Base-by-base conservation (phyloP, 2,113 vertebrate genomes). In the Mohoua ochrocephala region DNA sequence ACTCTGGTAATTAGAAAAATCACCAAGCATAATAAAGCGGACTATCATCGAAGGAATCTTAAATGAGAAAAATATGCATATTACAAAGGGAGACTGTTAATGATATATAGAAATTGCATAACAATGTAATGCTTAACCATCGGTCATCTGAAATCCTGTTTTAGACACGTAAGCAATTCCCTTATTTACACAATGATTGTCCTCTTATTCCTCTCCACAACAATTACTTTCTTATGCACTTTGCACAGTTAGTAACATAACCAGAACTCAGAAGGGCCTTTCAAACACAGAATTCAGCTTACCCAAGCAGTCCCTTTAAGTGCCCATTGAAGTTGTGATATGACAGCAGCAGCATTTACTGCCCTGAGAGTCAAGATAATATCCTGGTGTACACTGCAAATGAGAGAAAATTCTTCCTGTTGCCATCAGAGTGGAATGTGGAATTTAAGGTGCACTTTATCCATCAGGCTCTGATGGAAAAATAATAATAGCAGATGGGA, bases 1-100 rank as follows among this genome's bases (percentile, higher is more conserved):
- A 69, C 75, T 73, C 33, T 87, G 45, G 49, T 82, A 79, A 92
- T 94, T 84, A 89, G 87, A 91, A 94, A 91, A 80, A 91, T 44
- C 22, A 28, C 22, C 20, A 65, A 57, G 10, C 0, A 0, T 60
- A 78, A 87, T 84, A 78, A 64, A 87, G 87, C 71, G 61, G 61
- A 87, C 37, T 15, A 10, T 30, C 47, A 87, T 79, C 82, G 90
- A 76, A 94, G 35, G 30, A 87, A 33, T 61, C 31, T 27, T 73
- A 3, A 37, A 80, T 69, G 47, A 50, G 26, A 80, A 91, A 89
- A 96, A 52, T 31, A 76, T 15, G 35, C 33, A 67, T 45, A 91
- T 95, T 85, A 70, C 75, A 87, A 88, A 93, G 41, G 31, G 13
- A 89, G 4, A 33, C 69, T 60, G 11, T 56, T 75, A 85, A 65